Evolutionary conservation across 2,888 invertebrate genomes (phyloP), one percentile per base, ranked within the genome.

Genomic region (Matsumyia berberina): DNA sequence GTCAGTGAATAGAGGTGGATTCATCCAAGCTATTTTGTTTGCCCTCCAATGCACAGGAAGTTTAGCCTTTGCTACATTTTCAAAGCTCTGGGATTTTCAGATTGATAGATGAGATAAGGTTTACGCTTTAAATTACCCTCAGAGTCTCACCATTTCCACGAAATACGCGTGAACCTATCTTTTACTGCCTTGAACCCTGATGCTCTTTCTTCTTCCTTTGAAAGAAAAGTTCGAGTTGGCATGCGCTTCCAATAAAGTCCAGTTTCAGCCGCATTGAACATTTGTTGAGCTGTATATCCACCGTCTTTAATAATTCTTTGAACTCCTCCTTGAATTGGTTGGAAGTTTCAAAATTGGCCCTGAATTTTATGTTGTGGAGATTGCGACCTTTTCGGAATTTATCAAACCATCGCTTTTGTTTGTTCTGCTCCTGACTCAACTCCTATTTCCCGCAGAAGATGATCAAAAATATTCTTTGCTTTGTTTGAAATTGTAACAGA

Each of bases 61-160:
- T 67, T 86, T 42, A n/a, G 79, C 62, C 78, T 89, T 90, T 35
- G 69, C 76, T 35, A 80, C 53, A 55, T 87, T 86, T 89, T 89
- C 33, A 90, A 55, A 62, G 87, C 87, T 70, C 88, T 87, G 51
- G 89, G 90, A 87, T 88, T 90, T 86, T 88, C 87, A 5, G 88
- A 88, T 8, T 82, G 86, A 82, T 91, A 88, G 55, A 90, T 86
- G 12, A 90, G 83, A 57, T 90, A 81, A 31, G 90, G 90, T 87
- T 90, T 90, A 58, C 89, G 64, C 76, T 89, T 89, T 42, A 87
- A 88, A 86, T 88, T 88, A 39, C 89, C 24, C 31, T 35, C 17
- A 55, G 55, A n/a, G n/a, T n/a, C n/a, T n/a, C n/a, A n/a, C n/a
- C 12, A 17, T 55, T 55, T 33, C 55, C 35, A 55, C 33, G 17